Conservation (phyloP, 2,113 vertebrate species). For the Pseudonaja textilis region DNA sequence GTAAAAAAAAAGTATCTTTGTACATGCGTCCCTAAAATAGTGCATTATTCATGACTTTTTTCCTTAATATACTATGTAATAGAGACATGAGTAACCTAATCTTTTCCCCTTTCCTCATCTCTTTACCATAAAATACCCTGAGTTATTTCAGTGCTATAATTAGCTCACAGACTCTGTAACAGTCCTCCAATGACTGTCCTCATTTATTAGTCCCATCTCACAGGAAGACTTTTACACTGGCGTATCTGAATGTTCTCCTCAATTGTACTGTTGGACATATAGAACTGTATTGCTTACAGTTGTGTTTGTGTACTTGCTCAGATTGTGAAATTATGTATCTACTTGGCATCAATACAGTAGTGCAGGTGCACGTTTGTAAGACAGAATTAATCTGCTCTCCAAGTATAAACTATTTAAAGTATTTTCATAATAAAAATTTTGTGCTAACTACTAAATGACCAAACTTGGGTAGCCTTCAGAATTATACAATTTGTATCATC, state of each 20-base stretch:
- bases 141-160: background rate
- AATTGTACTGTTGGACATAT: background rate
- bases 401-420: background rate
- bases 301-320: background rate
- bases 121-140: background rate
- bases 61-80: background rate
- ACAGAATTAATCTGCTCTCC: background rate
- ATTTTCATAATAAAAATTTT: background rate
- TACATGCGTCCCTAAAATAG: background rate
- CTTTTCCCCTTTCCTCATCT: background rate
- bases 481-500: background rate
- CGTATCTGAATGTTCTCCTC: background rate
- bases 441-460: background rate
- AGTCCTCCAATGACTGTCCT: background rate
- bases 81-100: background rate
- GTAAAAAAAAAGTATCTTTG: background rate
- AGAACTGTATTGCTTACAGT: background rate
- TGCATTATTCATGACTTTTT: background rate
- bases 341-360: background rate
- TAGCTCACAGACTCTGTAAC: background rate
- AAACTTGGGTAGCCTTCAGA: background rate
- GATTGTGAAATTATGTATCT: background rate
- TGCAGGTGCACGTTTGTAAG: background rate
- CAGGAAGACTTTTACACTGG: background rate
- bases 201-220: background rate